Conservation (phyloP, 2,888 invertebrate species). For the Allacma fusca region DNA sequence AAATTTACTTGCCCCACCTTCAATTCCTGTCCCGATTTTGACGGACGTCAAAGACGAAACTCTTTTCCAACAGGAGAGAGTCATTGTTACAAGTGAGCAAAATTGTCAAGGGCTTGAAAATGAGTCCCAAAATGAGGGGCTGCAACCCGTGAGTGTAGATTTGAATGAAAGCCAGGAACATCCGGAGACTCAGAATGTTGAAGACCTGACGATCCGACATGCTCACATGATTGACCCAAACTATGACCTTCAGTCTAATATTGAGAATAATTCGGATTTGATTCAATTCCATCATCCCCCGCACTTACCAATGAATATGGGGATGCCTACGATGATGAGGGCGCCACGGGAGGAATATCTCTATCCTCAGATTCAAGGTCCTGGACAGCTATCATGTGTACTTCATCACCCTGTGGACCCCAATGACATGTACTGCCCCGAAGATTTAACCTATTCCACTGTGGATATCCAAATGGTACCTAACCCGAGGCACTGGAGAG, state of each 20-base stretch:
- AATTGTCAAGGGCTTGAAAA: too few relatives aligned
- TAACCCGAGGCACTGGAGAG: slow-evolving; percentile 55
- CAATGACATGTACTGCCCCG: slow-evolving; percentile 39
- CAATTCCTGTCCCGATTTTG: too few relatives aligned
- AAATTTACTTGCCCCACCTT: too few relatives aligned
- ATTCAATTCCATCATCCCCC: slow-evolving; percentile 23
- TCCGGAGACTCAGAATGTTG: background rate
- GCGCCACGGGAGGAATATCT: slow-evolving; percentile 52
- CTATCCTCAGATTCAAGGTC: slow-evolving; percentile 37
- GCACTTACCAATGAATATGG: slow-evolving; percentile 3
- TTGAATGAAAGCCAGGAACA: background rate
- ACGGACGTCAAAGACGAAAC: too few relatives aligned
- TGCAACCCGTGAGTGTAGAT: background rate
- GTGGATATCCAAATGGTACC: slow-evolving; percentile 57
- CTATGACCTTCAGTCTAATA: background rate
- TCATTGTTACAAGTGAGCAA: too few relatives aligned
- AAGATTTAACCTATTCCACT: slow-evolving; percentile 46
- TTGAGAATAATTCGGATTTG: slow-evolving; percentile 26
- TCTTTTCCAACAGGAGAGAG: too few relatives aligned
- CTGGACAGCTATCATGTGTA: background rate
- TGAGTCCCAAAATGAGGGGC: too few relatives aligned
- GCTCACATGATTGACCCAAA: background rate
- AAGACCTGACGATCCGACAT: background rate
- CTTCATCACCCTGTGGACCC: background rate
- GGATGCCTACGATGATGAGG: slow-evolving; percentile 40